These are phyloP conservation scores for Drosophila kokeensis DNA, from an alignment of 2,888 invertebrate species.

Conservation along the genomic window DNA sequence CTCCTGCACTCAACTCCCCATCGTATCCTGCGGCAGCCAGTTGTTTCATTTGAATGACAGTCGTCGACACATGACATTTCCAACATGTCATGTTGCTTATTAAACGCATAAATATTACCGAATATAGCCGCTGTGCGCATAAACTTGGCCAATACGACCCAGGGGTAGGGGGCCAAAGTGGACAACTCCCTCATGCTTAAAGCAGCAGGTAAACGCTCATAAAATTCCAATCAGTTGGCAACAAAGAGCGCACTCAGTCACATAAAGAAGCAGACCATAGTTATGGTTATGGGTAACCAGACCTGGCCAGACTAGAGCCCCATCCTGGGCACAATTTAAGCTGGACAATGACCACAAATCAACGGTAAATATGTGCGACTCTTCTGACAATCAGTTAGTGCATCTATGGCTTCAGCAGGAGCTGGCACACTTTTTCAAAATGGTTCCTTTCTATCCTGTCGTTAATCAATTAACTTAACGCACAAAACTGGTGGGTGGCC, in stretches of 20 bases:
- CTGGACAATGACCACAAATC: conserved; percentile 79
- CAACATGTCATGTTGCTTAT: conserved; percentile 80
- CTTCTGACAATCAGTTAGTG: conserved; percentile 13
- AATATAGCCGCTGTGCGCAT: conserved; percentile 13
- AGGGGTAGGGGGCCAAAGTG: background rate
- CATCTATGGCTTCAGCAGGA: conserved; percentile 25
- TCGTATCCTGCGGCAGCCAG: conserved; percentile 42
- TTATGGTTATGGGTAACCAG: conserved; percentile 1
- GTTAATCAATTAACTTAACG: conserved; percentile 79
- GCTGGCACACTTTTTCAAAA: conserved; percentile 48
- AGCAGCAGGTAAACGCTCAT: conserved; percentile 65
- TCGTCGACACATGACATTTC: conserved; percentile 67
- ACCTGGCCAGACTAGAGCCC: background rate
- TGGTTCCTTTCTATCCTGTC: conserved; percentile 38
- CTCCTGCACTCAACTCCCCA: background rate
- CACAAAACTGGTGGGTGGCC: conserved; percentile 40
- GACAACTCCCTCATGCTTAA: background rate
- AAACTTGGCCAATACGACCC: background rate
- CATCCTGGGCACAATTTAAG: conserved; percentile 69
- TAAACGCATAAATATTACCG: conserved; percentile 76
- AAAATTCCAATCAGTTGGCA: conserved; percentile 72
- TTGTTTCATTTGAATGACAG: conserved; percentile 76
- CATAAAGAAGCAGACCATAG: conserved; percentile 11
- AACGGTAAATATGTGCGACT: conserved; percentile 47
- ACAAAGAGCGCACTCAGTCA: conserved; percentile 49